These are phyloP conservation scores for Ploceus nigricollis DNA, from an alignment of 2,113 vertebrate genomes.

Conservation along the genomic window DNA sequence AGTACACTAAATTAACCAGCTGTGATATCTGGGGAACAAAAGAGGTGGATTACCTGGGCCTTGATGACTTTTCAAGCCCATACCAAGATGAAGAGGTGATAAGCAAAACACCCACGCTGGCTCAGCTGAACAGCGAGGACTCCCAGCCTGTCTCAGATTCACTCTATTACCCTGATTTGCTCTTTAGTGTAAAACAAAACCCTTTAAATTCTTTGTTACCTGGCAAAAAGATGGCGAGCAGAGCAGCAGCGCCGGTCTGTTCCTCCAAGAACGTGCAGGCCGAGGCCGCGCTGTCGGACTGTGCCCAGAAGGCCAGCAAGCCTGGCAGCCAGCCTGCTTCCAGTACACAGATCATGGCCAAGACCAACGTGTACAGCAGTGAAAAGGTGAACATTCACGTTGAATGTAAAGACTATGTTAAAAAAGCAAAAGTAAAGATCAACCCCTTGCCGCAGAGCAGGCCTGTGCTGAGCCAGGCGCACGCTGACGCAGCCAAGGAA, in stretches of 20 bases:
- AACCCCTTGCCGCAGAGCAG: conserved; percentile 73
- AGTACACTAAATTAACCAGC: conserved; percentile 95
- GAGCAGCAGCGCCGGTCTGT: conserved; percentile 78
- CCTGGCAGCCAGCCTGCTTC: conserved; percentile 87
- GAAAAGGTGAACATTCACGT: conserved; percentile 78
- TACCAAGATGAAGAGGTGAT: conserved; percentile 99
- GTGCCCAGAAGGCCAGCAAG: conserved; percentile 87
- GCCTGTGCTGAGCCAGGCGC: conserved; percentile 66
- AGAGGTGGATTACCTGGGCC: conserved; percentile 96
- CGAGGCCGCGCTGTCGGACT: conserved; percentile 79
- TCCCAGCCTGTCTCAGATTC: conserved; percentile 94
- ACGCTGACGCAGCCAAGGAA: conserved; percentile 73
- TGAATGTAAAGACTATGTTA: conserved; percentile 89
- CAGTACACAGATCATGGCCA: conserved; percentile 89
- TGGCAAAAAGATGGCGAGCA: conserved; percentile 82
- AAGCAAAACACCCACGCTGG: conserved; percentile 91
- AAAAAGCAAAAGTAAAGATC: conserved; percentile 94
- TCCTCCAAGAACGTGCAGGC: conserved; percentile 81
- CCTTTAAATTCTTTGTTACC: conserved; percentile 73
- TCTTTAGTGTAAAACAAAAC: conserved; percentile 77
- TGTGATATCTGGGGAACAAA: conserved; percentile 99
- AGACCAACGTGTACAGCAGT: conserved; percentile 77
- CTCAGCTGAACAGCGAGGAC: conserved; percentile 97
- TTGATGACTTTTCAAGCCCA: conserved; percentile 96
- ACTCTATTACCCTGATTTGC: conserved; percentile 87